A percentile compares a stretch with the other conserved stretches of the same genome.
Evolutionary conservation across 2,113 vertebrate species (phyloP).

Genomic region (Pachyramphus minor): DNA sequence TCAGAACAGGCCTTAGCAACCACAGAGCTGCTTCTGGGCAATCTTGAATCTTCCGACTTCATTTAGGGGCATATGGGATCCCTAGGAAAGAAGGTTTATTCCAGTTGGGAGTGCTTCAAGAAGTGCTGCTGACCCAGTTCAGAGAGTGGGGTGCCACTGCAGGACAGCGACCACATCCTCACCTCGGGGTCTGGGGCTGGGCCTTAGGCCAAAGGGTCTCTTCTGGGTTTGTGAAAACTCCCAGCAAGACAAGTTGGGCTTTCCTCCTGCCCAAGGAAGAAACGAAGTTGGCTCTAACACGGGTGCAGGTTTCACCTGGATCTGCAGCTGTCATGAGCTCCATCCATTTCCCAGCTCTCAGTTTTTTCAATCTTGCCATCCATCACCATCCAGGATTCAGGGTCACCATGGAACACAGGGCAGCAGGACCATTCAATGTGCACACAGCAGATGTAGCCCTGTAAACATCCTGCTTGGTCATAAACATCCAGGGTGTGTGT

Average conservation of each 20-base stretch:
- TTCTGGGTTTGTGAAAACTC: not conserved
- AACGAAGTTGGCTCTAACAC: not conserved
- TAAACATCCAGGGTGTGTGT: constrained; percentile 5
- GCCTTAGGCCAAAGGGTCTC: not conserved
- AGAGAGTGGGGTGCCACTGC: not conserved
- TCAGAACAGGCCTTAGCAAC: not conserved
- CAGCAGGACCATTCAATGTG: constrained; percentile 16
- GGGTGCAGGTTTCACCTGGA: not conserved
- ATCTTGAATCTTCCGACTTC: not conserved
- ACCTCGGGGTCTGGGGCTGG: not conserved
- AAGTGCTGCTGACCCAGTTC: not conserved
- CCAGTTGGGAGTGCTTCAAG: not conserved
- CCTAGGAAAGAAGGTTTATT: not conserved
- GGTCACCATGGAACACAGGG: not conserved
- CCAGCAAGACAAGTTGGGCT: not conserved
- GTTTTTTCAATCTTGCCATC: not conserved
- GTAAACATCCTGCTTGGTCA: not conserved
- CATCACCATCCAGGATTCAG: constrained; percentile 27
- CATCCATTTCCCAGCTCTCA: not conserved
- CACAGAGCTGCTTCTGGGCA: not conserved
- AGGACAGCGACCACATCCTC: fast-evolving
- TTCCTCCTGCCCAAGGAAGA: not conserved
- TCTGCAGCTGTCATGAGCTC: constrained; percentile 14
- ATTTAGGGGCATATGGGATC: not conserved
- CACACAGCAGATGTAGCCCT: not conserved